Evolutionary conservation across 2,888 invertebrate genomes (phyloP), one percentile per base, ranked within the genome.

Genomic region (Phymatocera aterrima): DNA sequence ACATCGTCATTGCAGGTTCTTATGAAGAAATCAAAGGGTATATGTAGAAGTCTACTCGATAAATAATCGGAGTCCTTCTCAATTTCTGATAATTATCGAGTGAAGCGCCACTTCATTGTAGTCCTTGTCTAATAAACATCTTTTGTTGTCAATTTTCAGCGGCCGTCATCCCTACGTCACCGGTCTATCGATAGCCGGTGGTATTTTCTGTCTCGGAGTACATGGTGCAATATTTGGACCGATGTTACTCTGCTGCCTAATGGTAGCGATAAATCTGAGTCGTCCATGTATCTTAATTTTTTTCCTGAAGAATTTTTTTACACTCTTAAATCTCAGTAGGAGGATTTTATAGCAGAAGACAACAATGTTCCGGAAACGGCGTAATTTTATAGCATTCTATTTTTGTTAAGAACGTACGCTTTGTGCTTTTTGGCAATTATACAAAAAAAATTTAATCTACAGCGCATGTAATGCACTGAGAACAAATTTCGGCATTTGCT

Each of bases 181-280:
- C 8, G 99, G 98, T 46, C 92, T 99, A 77, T 97, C 99, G 1
- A 98, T 99, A 87, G 99, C 98, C 21, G 99, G 99, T 12, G 99
- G 99, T 65, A 97, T 99, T 88, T 98, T 98, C 91, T 99, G 98
- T 93, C 92, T 99, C 83, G 99, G 99, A 0, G 95, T 98, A 78
- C 97, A 99, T 91, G 99, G 99, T 0, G 99, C 99, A 1, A 97
- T 99, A 83, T 95, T 99, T 80, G 99, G 99, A 0, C 99, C 99
- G 0, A 93, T 99, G 43, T 93, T 99, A 72, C 93, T 99, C 0
- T 99, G 99, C 90, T 97, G 97, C 86, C 94, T 99, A 77, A 96
- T 99, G 91, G 99, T 99, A 1, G 96, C 96, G 18, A 94, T 98
- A 82, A 97, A 98, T 90, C 92, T 98, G 79, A 89, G 90, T 80